Evolutionary conservation across 2,888 invertebrate species (phyloP).

Genomic region (Cephus runcator): DNA sequence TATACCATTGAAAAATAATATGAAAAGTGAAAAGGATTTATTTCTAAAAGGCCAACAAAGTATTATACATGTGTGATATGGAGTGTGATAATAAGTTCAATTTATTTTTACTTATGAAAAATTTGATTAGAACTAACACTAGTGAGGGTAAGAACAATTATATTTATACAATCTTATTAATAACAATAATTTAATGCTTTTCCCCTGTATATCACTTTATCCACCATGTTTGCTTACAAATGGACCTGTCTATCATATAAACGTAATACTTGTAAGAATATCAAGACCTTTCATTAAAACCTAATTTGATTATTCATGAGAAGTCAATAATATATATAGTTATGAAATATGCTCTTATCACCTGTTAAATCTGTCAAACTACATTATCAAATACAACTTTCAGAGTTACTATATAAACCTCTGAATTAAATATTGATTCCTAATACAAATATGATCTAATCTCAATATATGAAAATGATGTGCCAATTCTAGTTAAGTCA

Average conservation of each 20-base stretch:
- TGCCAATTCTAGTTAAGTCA: neutral
- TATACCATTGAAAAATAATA: neutral
- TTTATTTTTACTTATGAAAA: neutral
- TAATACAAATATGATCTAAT: neutral
- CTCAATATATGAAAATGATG: neutral
- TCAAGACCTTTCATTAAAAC: neutral
- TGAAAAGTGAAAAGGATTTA: neutral
- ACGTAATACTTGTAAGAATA: neutral
- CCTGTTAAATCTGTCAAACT: neutral
- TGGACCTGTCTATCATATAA: neutral
- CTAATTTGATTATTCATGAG: neutral
- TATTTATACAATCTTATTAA: neutral
- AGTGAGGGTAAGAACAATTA: neutral
- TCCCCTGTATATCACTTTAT: neutral
- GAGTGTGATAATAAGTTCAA: neutral
- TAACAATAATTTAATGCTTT: neutral
- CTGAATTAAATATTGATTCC: neutral
- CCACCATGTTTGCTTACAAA: neutral
- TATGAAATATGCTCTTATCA: neutral
- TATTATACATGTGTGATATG: neutral
- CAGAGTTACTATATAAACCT: neutral
- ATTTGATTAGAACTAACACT: neutral
- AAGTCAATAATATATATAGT: neutral
- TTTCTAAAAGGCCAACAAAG: neutral
- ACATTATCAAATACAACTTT: neutral